phyloP scores from a whole-genome alignment of 2,113 vertebrate species.

The Aviceda subcristata region DNA sequence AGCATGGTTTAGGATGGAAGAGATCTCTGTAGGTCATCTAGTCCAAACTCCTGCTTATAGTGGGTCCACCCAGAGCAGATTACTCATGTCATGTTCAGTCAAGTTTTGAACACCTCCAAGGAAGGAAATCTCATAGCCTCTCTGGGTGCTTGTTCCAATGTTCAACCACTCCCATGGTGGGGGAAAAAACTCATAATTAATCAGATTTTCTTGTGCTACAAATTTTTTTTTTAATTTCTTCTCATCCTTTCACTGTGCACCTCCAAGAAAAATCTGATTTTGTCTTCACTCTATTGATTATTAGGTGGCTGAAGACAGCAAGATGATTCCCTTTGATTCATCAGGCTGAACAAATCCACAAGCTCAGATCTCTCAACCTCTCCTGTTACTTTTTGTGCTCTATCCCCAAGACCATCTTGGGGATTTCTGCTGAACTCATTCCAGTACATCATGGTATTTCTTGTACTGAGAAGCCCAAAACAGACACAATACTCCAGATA shows the following conservation, averaged over 20 bases:
- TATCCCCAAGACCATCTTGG: rapidly evolving
- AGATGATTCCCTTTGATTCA: background rate
- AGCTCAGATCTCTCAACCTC: background rate
- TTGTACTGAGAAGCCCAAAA: background rate
- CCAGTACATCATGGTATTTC: background rate
- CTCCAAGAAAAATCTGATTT: background rate
- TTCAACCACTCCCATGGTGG: background rate
- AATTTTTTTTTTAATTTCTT: background rate
- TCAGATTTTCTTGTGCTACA: background rate
- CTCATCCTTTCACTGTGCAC: background rate
- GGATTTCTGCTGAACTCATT: background rate
- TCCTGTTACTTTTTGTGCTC: background rate
- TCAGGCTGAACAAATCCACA: background rate
- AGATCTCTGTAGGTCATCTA: background rate
- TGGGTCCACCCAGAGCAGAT: background rate
- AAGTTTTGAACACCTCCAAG: background rate
- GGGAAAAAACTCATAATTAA: rapidly evolving
- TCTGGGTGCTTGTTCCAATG: background rate
- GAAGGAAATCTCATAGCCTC: background rate
- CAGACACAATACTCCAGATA: background rate
- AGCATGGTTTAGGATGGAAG: background rate
- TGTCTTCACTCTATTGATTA: background rate
- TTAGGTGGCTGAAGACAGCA: background rate
- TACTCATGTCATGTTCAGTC: background rate
- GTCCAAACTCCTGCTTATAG: background rate